phyloP scores from a whole-genome alignment of 2,888 invertebrate species.

The Tachystola acroxantha region DNA sequence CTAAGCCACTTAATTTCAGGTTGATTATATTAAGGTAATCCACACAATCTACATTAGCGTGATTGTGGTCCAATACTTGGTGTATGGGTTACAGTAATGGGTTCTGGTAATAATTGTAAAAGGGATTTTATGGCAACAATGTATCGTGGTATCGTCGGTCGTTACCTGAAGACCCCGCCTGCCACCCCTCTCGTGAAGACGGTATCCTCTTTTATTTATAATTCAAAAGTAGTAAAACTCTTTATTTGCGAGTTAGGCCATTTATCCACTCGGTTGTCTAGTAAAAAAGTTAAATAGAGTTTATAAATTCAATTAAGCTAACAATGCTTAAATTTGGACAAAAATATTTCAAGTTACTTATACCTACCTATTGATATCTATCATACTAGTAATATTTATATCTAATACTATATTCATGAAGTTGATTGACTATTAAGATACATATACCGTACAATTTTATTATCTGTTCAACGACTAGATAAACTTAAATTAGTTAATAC shows the following conservation, averaged over 20 bases:
- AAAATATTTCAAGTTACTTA: no score
- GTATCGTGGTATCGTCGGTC: constrained; percentile 12
- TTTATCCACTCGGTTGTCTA: no score
- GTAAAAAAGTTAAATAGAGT: no score
- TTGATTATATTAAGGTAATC: background rate
- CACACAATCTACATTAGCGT: background rate
- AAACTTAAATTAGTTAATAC: background rate
- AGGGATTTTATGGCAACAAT: constrained; percentile 23
- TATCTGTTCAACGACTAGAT: no score
- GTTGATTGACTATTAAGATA: no score
- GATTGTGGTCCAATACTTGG: background rate
- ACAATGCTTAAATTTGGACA: no score
- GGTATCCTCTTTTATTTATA: constrained; percentile 10
- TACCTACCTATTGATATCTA: no score
- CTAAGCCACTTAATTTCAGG: constrained; percentile 1
- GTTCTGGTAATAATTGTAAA: constrained; percentile 24
- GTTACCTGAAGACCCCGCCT: constrained; percentile 20
- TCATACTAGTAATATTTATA: no score
- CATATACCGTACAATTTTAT: no score
- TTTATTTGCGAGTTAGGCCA: no score
- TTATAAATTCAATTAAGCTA: no score
- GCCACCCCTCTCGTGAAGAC: background rate
- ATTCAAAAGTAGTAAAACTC: constrained; percentile 11
- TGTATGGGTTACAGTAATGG: background rate
- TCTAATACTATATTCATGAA: no score